These are phyloP conservation scores for Crypturellus tataupa DNA, from an alignment of 2,797 vertebrate species.

Conservation along the genomic window DNA sequence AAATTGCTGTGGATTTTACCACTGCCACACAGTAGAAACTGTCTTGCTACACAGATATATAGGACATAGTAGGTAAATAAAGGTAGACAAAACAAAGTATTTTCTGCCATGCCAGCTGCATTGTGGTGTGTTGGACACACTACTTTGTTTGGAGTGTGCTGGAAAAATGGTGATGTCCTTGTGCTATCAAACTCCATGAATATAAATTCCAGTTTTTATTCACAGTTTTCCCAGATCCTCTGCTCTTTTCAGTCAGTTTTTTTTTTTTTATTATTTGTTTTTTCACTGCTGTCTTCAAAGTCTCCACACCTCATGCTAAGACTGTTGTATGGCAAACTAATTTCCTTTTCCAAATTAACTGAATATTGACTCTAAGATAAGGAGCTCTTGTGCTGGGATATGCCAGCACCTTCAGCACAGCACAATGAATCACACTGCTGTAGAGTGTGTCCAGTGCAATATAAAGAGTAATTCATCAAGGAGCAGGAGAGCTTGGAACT, in stretches of 20 bases:
- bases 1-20: not conserved
- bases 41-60: not conserved
- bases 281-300: conserved; percentile 1
- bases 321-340: conserved; percentile 4
- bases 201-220: not conserved
- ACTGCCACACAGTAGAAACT: not conserved
- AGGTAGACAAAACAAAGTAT: not conserved
- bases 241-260: not conserved
- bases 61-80: not conserved
- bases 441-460: not conserved
- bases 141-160: not conserved
- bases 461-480: conserved; percentile 24
- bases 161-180: not conserved
- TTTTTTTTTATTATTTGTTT: not conserved
- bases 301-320: not conserved
- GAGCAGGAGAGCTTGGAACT: not conserved
- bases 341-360: conserved; percentile 49
- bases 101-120: not conserved
- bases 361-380: conserved; percentile 26
- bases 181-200: not conserved
- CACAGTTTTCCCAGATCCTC: not conserved
- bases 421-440: not conserved
- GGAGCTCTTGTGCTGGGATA: conserved; percentile 5
- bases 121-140: not conserved
- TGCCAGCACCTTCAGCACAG: not conserved